These are phyloP conservation scores for Dreissena rostriformis DNA, from an alignment of 1,140 invertebrate species.

Conservation along the genomic window DNA sequence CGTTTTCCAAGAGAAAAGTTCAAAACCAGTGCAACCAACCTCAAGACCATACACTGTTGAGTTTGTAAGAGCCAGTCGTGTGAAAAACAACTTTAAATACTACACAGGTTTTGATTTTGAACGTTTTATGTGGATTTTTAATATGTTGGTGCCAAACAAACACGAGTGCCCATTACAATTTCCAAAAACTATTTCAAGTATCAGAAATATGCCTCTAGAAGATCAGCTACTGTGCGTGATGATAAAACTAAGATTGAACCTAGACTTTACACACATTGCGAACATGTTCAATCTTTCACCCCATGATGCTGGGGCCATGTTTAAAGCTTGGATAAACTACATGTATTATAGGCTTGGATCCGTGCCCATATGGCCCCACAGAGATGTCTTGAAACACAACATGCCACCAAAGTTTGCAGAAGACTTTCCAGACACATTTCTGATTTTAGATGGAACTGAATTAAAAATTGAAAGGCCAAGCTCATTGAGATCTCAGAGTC, in stretches of 20 bases:
- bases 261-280: slow-evolving; percentile 31
- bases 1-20: neutral
- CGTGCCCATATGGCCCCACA: slow-evolving; percentile 53
- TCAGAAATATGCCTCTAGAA: slow-evolving; percentile 1
- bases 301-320: slow-evolving; percentile 41
- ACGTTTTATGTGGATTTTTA: slow-evolving; percentile 23
- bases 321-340: slow-evolving; percentile 50
- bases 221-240: slow-evolving; percentile 29
- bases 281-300: slow-evolving; percentile 20
- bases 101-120: slow-evolving; percentile 41
- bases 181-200: neutral
- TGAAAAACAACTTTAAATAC: slow-evolving; percentile 29
- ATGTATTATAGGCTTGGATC: slow-evolving; percentile 55
- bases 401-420: slow-evolving; percentile 52
- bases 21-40: neutral
- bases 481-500: slow-evolving; percentile 18
- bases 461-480: slow-evolving; percentile 43
- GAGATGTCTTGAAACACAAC: slow-evolving; percentile 21
- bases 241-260: slow-evolving; percentile 19
- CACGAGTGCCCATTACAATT: neutral
- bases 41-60: neutral
- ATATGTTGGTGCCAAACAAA: slow-evolving; percentile 29
- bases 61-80: neutral
- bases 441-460: slow-evolving; percentile 61
- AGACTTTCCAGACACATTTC: slow-evolving; percentile 40